These are phyloP conservation scores for Lophotis ruficrista DNA, from an alignment of 2,113 vertebrate genomes.

Conservation along the genomic window DNA sequence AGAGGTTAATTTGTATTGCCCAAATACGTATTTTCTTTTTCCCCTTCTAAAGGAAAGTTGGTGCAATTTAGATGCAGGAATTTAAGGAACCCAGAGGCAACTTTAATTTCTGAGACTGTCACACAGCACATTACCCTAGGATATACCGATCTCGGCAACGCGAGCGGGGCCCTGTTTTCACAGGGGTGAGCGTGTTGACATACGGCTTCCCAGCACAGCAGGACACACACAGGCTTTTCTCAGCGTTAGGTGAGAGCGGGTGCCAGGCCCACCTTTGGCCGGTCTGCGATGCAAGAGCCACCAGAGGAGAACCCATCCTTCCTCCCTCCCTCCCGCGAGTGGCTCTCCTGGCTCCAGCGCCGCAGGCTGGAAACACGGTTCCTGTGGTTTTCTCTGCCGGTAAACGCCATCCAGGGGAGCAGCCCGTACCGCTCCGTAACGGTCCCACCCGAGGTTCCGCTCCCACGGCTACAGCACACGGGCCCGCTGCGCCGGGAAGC, in stretches of 20 bases:
- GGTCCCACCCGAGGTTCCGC: accelerated
- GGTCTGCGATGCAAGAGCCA: background rate
- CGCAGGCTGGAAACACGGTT: background rate
- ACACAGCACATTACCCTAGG: constrained; percentile 6
- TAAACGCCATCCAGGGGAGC: background rate
- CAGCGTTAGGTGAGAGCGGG: background rate
- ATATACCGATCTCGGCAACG: background rate
- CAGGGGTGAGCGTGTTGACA: background rate
- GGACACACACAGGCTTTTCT: background rate
- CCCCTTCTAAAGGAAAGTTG: constrained; percentile 30
- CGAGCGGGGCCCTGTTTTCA: background rate
- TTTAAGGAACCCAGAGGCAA: constrained; percentile 36
- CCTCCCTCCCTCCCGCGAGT: background rate
- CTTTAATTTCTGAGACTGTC: constrained; percentile 32
- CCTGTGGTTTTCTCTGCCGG: background rate
- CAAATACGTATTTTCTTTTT: background rate
- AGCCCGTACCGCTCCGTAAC: background rate
- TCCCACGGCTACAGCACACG: accelerated
- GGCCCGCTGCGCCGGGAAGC: background rate
- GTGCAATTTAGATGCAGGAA: constrained; percentile 11
- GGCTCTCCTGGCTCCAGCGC: background rate
- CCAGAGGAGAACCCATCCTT: background rate
- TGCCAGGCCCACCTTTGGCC: background rate
- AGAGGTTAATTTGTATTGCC: background rate
- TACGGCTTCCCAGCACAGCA: background rate